Evolutionary conservation across 2,797 vertebrate species (phyloP).

Genomic region (Mormyrus hasselquistii): DNA sequence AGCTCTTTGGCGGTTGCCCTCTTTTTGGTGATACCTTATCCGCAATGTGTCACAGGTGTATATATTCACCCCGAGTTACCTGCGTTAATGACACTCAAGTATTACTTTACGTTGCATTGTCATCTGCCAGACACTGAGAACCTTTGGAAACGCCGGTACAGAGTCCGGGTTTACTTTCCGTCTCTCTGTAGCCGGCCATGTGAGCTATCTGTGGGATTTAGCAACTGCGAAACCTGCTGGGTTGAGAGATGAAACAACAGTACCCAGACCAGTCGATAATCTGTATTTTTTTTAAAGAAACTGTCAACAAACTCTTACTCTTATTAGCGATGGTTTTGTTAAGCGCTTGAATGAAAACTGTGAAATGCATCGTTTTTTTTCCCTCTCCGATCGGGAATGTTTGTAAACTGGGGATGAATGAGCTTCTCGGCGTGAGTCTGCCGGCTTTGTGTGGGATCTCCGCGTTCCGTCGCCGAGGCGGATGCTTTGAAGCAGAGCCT

Average conservation of each 20-base stretch:
- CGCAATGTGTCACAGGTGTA: not conserved
- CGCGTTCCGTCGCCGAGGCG: not conserved
- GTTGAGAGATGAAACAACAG: not conserved
- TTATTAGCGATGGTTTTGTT: not conserved
- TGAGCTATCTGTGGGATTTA: not conserved
- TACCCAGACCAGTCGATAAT: not conserved
- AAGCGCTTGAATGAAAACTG: not conserved
- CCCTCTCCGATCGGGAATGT: not conserved
- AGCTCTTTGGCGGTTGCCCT: not conserved
- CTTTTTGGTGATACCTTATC: conserved; percentile 4
- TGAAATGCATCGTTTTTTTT: not conserved
- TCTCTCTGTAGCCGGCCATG: not conserved
- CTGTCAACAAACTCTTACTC: not conserved
- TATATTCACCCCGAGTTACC: not conserved
- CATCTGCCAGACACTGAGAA: not conserved
- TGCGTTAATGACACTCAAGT: not conserved
- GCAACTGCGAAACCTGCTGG: not conserved
- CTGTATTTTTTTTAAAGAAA: not conserved
- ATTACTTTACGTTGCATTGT: not conserved
- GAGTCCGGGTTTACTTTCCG: not conserved
- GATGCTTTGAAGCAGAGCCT: conserved; percentile 11
- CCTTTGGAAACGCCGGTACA: not conserved
- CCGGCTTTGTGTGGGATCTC: not conserved
- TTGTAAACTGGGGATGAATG: not conserved
- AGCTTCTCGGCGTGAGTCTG: not conserved